A percentile compares a stretch with the other conserved stretches of the same genome.
Evolutionary conservation across 2,888 invertebrate species (phyloP).

Genomic region (Orthosia gracilis): DNA sequence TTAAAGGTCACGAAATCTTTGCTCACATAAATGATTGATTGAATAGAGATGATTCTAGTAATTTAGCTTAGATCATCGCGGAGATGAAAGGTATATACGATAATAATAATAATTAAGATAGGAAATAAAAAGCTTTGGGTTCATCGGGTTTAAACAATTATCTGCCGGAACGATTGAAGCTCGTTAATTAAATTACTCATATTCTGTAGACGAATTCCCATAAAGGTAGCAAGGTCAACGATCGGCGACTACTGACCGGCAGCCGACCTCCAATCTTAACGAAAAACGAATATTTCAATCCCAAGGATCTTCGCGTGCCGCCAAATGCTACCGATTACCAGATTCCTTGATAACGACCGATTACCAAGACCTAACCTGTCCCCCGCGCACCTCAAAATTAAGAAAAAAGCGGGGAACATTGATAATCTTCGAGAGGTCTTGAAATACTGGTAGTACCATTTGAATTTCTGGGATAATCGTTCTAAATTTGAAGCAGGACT

Average conservation of each 20-base stretch:
- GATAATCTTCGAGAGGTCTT: constrained; percentile 24
- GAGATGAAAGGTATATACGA: constrained; percentile 8
- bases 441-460: constrained; percentile 45
- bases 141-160: constrained; percentile 29
- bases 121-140: constrained; percentile 27
- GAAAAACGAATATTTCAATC: constrained; percentile 59
- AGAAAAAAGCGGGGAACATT: neutral
- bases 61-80: constrained; percentile 19
- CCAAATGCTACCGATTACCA: constrained; percentile 82
- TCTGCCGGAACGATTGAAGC: constrained; percentile 31
- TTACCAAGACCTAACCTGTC: constrained; percentile 34
- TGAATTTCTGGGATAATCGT: constrained; percentile 65
- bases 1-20: constrained; percentile 16
- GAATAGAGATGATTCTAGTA: constrained; percentile 31
- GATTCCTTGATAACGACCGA: constrained; percentile 76
- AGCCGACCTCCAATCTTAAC: constrained; percentile 63
- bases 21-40: constrained; percentile 30
- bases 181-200: constrained; percentile 38
- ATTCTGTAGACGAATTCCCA: constrained; percentile 32
- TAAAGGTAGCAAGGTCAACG: constrained; percentile 63
- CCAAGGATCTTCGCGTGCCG: constrained; percentile 76
- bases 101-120: constrained; percentile 7
- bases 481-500: constrained; percentile 60
- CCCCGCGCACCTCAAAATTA: neutral
- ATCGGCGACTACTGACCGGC: constrained; percentile 60